phyloP scores from a whole-genome alignment of 2,888 invertebrate genomes.

The Rotaria magnacalcarata region DNA sequence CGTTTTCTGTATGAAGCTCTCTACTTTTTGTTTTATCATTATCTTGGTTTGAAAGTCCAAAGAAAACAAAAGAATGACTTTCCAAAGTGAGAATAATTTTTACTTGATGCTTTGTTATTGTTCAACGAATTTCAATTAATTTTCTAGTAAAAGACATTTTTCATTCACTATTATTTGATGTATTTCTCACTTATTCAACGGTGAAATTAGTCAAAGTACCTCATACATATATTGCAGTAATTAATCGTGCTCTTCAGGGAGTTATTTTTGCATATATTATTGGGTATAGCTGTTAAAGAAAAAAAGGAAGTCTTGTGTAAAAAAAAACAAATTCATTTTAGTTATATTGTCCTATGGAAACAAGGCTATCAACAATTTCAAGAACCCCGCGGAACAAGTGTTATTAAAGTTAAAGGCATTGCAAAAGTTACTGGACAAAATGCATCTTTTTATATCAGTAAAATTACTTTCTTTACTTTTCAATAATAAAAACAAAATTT shows the following conservation, averaged over 20 bases:
- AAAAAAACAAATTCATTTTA: neutral
- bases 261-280: neutral
- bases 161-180: neutral
- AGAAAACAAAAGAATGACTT: too few relatives aligned
- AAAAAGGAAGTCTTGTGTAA: neutral
- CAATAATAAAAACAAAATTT: too few relatives aligned
- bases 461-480: too few relatives aligned
- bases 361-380: conserved; percentile 62
- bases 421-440: conserved; percentile 50
- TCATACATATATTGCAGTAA: neutral
- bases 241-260: neutral
- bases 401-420: conserved; percentile 62
- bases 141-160: neutral
- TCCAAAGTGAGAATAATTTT: too few relatives aligned
- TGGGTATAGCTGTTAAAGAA: neutral
- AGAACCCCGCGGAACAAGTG: conserved; percentile 58
- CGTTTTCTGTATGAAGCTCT: too few relatives aligned
- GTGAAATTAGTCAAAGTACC: conserved; percentile 6
- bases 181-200: neutral
- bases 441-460: conserved; percentile 33
- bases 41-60: too few relatives aligned
- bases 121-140: neutral
- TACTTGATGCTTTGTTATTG: too few relatives aligned
- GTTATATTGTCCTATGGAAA: conserved; percentile 51
- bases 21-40: too few relatives aligned